Evolutionary conservation across 2,797 vertebrate genomes (phyloP), one percentile per base, ranked within the genome.

Genomic region (Galaxias olidus): DNA sequence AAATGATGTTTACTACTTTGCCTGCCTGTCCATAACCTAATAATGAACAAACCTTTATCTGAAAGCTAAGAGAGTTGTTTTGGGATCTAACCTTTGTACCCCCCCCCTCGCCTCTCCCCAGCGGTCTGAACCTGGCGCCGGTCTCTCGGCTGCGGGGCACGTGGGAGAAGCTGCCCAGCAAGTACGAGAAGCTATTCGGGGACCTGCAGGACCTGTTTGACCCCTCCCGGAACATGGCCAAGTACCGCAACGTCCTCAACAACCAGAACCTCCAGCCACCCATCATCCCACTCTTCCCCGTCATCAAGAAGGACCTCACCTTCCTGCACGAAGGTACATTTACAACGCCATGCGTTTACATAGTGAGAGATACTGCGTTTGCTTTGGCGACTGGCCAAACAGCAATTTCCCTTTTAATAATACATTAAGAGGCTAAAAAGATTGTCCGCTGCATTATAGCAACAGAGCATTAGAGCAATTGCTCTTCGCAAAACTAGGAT

Each of bases 291-390:
- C 85, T 99, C 44, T 99, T 99, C 82, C 98, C 98, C 1, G 97
- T 99, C 81, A 99, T 99, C 85, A 99, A 99, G 91, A 99, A 99
- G 86, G 98, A 99, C 83, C 96, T 99, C 69, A 99, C 98, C 0
- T 99, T 99, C 82, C 91, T 99, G 60, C 98, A 99, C 7, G 97
- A 99, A 93, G 97, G 98, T 98, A 90, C 6, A 12, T 4, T n/a
- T 3, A 30, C 30, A 30, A 30, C 30, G 6, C 2, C 30, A 6
- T 30, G 30, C 6, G 30, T 30, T 30, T 30, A 30, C 30, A 30
- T 30, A 30, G 30, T 30, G 2, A 30, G 30, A 30, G 30, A 30
- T 6, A 30, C 30, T 6, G 30, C 30, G 6, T 30, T 6, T 30
- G 30, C 6, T 2, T 30, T 30, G 30, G 30, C 6, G 30, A 30